Evolutionary conservation across 2,888 invertebrate genomes (phyloP).

Genomic region (Cyrtodaria siliqua): DNA sequence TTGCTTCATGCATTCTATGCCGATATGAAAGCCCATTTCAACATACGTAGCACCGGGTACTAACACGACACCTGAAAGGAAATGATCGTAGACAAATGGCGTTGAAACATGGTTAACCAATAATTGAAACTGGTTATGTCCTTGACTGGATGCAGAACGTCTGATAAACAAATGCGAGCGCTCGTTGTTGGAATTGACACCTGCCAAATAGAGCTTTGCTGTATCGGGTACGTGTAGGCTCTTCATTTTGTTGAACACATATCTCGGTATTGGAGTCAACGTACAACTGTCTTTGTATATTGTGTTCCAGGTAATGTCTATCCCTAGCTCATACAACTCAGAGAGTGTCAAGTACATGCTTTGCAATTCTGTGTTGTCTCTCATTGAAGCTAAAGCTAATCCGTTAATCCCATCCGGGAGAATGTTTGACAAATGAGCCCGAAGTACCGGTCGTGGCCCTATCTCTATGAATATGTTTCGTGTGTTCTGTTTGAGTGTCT

Average conservation of each 20-base stretch:
- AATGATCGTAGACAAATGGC: conserved; percentile 63
- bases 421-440: conserved; percentile 32
- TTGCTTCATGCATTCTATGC: neutral
- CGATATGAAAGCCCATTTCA: conserved; percentile 50
- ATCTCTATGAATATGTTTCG: conserved; percentile 31
- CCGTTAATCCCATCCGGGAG: neutral
- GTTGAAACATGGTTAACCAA: no score
- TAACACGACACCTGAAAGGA: conserved; percentile 31
- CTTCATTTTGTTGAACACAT: no score
- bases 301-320: conserved; percentile 2
- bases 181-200: no score
- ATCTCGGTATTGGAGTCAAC: no score
- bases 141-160: no score
- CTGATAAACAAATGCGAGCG: no score
- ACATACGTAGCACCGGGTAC: conserved; percentile 59
- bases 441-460: conserved; percentile 40
- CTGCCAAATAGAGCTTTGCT: no score
- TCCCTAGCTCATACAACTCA: conserved; percentile 15
- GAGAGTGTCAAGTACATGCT: neutral
- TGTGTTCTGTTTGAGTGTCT: neutral
- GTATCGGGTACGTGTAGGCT: no score
- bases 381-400: neutral
- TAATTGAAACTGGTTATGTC: no score
- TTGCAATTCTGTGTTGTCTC: neutral
- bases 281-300: neutral